Percentiles rank a stretch among this genome's conserved stretches.
Conservation (phyloP, 1,140 invertebrate genomes). For the Cylas formicarius region DNA sequence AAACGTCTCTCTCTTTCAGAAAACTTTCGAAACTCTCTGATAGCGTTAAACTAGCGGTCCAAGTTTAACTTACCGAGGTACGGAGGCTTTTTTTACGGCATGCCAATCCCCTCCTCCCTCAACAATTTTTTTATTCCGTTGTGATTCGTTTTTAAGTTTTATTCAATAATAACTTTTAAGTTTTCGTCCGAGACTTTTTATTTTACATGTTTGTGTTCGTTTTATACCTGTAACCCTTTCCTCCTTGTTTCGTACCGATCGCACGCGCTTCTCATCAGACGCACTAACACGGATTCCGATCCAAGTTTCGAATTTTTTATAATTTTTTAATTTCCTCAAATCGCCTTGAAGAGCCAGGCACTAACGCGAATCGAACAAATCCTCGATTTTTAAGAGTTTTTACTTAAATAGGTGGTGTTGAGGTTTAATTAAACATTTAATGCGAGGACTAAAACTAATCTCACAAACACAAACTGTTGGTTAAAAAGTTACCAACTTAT, state of each 20-base stretch:
- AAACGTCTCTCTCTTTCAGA: slow-evolving; percentile 2
- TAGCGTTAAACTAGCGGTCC: slow-evolving; percentile 3
- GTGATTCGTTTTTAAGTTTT: slow-evolving; percentile 6
- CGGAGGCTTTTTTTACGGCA: background rate
- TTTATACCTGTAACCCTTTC: slow-evolving; percentile 8
- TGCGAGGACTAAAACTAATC: too few species aligned
- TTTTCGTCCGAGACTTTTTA: slow-evolving; percentile 13
- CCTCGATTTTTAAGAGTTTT: too few species aligned
- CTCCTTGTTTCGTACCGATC: background rate
- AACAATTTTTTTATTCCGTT: background rate
- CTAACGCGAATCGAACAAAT: too few species aligned
- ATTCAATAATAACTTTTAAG: slow-evolving; percentile 6
- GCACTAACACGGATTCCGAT: background rate
- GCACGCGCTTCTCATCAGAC: background rate
- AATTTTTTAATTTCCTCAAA: too few species aligned
- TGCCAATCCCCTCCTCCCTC: background rate
- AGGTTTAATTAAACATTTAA: too few species aligned
- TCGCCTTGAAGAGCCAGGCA: too few species aligned
- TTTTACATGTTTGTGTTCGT: slow-evolving; percentile 25
- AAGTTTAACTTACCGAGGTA: too few species aligned
- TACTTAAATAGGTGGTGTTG: too few species aligned
- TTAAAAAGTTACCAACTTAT: too few species aligned
- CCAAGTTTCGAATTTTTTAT: too few species aligned
- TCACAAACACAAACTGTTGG: too few species aligned
- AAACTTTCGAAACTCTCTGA: slow-evolving; percentile 8